Percentiles rank a stretch among this genome's conserved stretches.
These are phyloP conservation scores for Oenanthe oenanthe DNA, from an alignment of 2,113 vertebrate species.

Conservation along the genomic window DNA sequence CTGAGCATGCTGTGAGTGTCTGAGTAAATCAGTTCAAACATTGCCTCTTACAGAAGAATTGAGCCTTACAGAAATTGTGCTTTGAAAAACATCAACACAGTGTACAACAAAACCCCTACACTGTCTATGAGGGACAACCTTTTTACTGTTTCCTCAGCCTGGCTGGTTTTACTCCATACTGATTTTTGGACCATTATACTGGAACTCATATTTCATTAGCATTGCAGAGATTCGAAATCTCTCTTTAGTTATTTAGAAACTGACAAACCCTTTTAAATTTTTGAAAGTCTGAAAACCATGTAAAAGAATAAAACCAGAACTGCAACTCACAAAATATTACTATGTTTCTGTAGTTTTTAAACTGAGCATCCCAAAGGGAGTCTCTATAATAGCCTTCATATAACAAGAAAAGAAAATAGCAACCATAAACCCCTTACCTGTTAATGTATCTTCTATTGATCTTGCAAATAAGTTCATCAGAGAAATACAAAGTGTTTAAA, in stretches of 20 bases:
- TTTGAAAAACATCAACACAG: not conserved
- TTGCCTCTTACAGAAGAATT: not conserved
- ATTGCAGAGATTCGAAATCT: not conserved
- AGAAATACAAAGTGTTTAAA: constrained; percentile 61
- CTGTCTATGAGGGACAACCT: not conserved
- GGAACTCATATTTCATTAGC: not conserved
- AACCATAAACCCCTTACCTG: constrained; percentile 63
- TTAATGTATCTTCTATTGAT: constrained; percentile 69
- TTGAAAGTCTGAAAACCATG: not conserved
- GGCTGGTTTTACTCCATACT: not conserved
- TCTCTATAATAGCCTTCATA: constrained; percentile 12
- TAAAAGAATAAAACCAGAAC: not conserved
- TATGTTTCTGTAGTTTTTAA: constrained; percentile 50
- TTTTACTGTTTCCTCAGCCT: not conserved
- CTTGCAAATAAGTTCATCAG: constrained; percentile 45
- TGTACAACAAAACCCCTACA: not conserved
- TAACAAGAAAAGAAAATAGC: constrained; percentile 50
- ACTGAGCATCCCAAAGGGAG: not conserved
- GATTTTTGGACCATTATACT: not conserved
- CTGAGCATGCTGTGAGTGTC: not conserved
- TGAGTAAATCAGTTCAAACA: not conserved
- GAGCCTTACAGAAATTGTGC: not conserved
- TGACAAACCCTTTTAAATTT: constrained; percentile 2
- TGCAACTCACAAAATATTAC: constrained; percentile 22
- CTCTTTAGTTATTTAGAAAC: not conserved